Evolutionary conservation across 2,888 invertebrate genomes (phyloP).

Genomic region (Lycocerus yunnanus): DNA sequence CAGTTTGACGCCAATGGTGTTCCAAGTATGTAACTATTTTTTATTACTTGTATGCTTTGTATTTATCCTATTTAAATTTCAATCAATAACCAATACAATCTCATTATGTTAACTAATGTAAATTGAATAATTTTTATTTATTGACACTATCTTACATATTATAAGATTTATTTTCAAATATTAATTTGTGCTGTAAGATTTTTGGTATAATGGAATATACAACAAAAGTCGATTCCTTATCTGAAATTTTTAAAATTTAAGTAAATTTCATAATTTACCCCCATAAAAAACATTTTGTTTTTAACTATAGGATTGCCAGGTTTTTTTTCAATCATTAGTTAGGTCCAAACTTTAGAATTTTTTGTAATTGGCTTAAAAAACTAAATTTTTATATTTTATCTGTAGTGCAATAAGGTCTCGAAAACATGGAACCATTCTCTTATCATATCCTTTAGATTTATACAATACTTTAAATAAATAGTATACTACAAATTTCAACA

Average conservation of each 20-base stretch:
- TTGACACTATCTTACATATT: neutral
- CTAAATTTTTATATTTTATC: too few relatives aligned
- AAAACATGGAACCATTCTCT: neutral
- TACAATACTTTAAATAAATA: too few relatives aligned
- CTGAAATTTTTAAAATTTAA: neutral
- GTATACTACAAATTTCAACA: too few relatives aligned
- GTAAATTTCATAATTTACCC: neutral
- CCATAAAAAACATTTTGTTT: neutral
- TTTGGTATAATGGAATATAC: neutral
- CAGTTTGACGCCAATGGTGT: slow-evolving; percentile 62
- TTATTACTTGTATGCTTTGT: neutral
- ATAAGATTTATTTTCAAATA: too few relatives aligned
- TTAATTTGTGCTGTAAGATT: neutral
- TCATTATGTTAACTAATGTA: neutral
- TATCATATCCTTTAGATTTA: neutral
- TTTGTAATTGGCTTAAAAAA: neutral
- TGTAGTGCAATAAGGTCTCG: neutral
- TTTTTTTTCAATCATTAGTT: neutral
- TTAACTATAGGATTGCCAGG: neutral
- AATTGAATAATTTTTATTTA: neutral
- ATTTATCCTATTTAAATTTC: neutral
- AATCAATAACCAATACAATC: neutral
- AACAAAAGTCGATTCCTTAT: neutral
- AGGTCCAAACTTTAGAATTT: neutral
- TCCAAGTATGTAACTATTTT: slow-evolving; percentile 33